A percentile compares a stretch with the other conserved stretches of the same genome.
Evolutionary conservation across 2,797 vertebrate genomes (phyloP).

Genomic region (Rhabdomys pumilio): DNA sequence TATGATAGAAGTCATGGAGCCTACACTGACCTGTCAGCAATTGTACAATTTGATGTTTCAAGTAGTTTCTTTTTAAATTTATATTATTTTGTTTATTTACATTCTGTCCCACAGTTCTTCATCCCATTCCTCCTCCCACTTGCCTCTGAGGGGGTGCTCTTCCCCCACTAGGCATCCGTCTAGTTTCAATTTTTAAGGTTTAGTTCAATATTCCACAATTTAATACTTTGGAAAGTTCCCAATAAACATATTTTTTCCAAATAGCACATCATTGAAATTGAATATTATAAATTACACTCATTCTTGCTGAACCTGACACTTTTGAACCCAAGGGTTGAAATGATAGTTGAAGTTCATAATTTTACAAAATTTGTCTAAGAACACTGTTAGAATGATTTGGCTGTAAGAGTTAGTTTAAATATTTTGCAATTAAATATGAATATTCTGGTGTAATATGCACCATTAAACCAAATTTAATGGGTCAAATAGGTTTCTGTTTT

Average conservation of each 20-base stretch:
- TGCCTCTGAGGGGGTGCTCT: background rate
- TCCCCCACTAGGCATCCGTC: background rate
- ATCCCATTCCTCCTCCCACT: background rate
- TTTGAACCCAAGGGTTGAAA: background rate
- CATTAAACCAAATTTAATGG: background rate
- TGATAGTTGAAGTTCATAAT: constrained; percentile 67
- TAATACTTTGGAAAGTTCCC: background rate
- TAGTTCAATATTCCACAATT: constrained; percentile 48
- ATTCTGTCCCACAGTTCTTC: background rate
- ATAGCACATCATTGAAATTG: constrained; percentile 80
- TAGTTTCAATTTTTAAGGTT: constrained; percentile 6
- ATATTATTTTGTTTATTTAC: background rate
- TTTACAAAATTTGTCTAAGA: constrained; percentile 16
- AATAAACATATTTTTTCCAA: background rate
- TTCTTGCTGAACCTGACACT: constrained; percentile 68
- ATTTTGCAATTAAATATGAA: constrained; percentile 49
- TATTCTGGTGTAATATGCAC: background rate
- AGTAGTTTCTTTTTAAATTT: background rate
- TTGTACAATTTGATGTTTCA: background rate
- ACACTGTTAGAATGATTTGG: constrained; percentile 34
- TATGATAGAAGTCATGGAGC: background rate
- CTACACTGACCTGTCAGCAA: background rate
- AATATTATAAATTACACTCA: constrained; percentile 83
- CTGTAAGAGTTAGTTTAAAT: background rate
- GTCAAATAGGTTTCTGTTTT: background rate